Evolutionary conservation across 2,113 vertebrate species (phyloP).

Genomic region (Chionodraco myersi): DNA sequence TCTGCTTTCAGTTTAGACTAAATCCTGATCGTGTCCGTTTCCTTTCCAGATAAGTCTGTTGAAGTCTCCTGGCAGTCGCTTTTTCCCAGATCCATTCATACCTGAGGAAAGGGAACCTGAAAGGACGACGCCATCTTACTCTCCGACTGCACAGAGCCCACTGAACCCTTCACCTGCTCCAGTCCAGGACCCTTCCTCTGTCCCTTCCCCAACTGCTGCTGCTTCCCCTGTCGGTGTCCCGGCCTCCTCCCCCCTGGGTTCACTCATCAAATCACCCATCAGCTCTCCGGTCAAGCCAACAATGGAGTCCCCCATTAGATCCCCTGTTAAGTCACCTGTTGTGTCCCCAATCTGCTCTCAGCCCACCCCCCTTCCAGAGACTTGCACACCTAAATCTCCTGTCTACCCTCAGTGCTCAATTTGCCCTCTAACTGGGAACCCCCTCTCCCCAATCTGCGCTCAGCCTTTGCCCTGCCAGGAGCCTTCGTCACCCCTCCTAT

Average conservation of each 20-base stretch:
- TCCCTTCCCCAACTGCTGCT: constrained; percentile 37
- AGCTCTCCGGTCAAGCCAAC: constrained; percentile 41
- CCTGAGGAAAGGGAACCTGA: constrained; percentile 69
- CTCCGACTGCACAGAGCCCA: constrained; percentile 57
- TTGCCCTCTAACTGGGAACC: constrained; percentile 76
- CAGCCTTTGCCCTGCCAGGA: constrained; percentile 90
- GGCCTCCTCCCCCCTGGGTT: constrained; percentile 41
- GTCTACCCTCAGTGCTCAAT: constrained; percentile 75
- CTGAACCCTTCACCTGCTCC: constrained; percentile 47
- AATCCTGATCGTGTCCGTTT: constrained; percentile 16
- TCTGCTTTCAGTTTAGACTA: not conserved
- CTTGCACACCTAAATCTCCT: constrained; percentile 74
- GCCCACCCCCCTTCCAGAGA: constrained; percentile 85
- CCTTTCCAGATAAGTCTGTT: constrained; percentile 55
- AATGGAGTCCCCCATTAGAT: constrained; percentile 10
- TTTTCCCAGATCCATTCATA: constrained; percentile 85
- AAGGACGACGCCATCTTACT: constrained; percentile 50
- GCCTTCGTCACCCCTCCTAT: constrained; percentile 82
- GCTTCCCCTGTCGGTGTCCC: constrained; percentile 33
- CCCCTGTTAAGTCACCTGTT: constrained; percentile 39
- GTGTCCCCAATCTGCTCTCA: constrained; percentile 87
- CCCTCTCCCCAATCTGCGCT: constrained; percentile 90
- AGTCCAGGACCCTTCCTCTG: constrained; percentile 40
- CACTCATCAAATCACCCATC: constrained; percentile 35
- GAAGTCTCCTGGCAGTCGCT: constrained; percentile 77